Evolutionary conservation across 2,888 invertebrate species (phyloP).

Genomic region (Lasioglossum marginatum): DNA sequence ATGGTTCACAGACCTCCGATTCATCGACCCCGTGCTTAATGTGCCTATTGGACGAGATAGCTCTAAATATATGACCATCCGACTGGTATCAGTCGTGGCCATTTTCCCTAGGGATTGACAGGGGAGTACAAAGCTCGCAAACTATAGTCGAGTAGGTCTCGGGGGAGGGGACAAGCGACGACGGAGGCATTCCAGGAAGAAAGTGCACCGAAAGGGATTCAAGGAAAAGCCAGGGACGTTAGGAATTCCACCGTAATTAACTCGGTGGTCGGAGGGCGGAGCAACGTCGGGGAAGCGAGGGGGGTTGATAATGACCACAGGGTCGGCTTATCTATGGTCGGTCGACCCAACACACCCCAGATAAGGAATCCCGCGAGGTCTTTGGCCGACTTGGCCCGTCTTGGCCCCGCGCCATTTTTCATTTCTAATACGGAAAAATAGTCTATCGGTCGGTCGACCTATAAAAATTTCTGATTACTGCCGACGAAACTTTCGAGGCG

Average conservation of each 20-base stretch:
- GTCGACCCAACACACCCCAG: slow-evolving; percentile 52
- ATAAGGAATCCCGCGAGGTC: slow-evolving; percentile 65
- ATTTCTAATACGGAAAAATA: slow-evolving; percentile 75
- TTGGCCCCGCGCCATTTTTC: slow-evolving; percentile 76
- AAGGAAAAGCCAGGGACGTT: slow-evolving; percentile 41
- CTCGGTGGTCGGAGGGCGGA: slow-evolving; percentile 37
- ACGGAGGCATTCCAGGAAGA: neutral
- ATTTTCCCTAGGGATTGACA: slow-evolving; percentile 26
- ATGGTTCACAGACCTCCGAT: too few relatives aligned
- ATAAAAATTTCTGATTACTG: slow-evolving; percentile 57
- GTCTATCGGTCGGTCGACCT: slow-evolving; percentile 63
- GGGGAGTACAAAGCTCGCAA: slow-evolving; percentile 5
- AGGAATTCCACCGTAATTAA: slow-evolving; percentile 69
- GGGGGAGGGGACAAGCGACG: slow-evolving; percentile 2
- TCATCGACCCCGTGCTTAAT: too few relatives aligned
- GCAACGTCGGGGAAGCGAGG: slow-evolving; percentile 36
- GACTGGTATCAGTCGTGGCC: neutral
- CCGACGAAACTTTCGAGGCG: slow-evolving; percentile 33
- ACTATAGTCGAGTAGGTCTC: neutral
- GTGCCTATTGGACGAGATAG: neutral
- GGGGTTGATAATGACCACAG: slow-evolving; percentile 69
- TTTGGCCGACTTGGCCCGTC: slow-evolving; percentile 51
- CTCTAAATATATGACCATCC: neutral
- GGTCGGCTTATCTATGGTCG: slow-evolving; percentile 64
- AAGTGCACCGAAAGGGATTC: slow-evolving; percentile 35